Evolutionary conservation across 2,113 vertebrate genomes (phyloP).

Genomic region (Spea bombifrons): DNA sequence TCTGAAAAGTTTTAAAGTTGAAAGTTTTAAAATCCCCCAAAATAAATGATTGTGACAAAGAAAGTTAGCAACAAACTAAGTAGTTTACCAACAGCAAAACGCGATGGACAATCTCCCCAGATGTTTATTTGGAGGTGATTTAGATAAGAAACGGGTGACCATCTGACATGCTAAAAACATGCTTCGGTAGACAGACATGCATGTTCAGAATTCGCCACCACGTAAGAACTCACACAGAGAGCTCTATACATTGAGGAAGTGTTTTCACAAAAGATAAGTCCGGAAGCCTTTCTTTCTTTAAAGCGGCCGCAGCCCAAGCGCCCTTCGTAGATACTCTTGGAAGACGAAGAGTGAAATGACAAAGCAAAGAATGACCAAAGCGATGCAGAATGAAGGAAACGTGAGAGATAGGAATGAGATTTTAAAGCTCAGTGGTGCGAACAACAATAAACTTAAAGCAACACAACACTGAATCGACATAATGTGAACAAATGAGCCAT

Average conservation of each 20-base stretch:
- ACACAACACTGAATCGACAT: background rate
- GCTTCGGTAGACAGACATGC: constrained; percentile 33
- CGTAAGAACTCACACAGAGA: constrained; percentile 88
- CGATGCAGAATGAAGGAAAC: constrained; percentile 55
- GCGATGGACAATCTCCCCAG: background rate
- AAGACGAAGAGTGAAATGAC: constrained; percentile 68
- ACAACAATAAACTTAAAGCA: background rate
- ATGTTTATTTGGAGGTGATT: background rate
- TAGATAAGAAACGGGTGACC: background rate
- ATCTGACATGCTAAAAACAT: constrained; percentile 40
- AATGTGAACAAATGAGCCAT: background rate
- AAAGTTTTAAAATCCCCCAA: background rate
- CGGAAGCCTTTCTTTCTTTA: constrained; percentile 86
- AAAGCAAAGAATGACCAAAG: constrained; percentile 69
- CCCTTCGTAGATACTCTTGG: constrained; percentile 94
- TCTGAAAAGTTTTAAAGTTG: too few relatives aligned
- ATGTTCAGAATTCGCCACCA: constrained; percentile 58
- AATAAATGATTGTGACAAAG: background rate
- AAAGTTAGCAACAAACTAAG: background rate
- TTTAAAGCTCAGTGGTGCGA: background rate
- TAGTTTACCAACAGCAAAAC: background rate
- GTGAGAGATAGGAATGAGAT: constrained; percentile 53
- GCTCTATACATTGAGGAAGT: constrained; percentile 89
- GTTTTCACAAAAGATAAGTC: constrained; percentile 96
- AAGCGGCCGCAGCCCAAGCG: constrained; percentile 89